Evolutionary conservation across 2,888 invertebrate genomes (phyloP).

Genomic region (Lobophora halterata): DNA sequence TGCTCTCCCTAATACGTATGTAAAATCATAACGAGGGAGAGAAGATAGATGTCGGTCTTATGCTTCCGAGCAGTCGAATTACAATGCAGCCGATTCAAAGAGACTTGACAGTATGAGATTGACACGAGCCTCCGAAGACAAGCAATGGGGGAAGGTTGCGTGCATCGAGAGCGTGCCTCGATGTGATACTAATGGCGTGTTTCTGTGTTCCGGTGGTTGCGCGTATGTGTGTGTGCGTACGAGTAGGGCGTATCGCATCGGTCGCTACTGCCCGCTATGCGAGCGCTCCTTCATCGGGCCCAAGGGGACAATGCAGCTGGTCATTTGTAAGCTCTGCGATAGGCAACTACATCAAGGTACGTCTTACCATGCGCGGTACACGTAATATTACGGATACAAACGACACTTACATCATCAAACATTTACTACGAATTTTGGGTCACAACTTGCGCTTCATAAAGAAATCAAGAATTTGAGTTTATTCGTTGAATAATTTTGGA

Average conservation of each 20-base stretch:
- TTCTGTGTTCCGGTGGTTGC: slow-evolving; percentile 79
- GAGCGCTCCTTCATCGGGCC: slow-evolving; percentile 85
- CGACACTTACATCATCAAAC: slow-evolving; percentile 16
- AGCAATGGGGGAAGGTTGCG: slow-evolving; percentile 51
- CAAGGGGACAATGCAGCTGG: slow-evolving; percentile 84
- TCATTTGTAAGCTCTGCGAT: slow-evolving; percentile 81
- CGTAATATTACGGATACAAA: slow-evolving; percentile 23
- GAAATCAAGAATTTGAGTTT: too few species aligned
- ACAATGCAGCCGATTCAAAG: too few species aligned
- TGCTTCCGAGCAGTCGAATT: too few species aligned
- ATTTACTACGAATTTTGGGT: slow-evolving; percentile 3
- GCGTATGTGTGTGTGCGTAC: slow-evolving; percentile 73
- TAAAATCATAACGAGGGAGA: too few species aligned
- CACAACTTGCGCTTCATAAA: not conserved
- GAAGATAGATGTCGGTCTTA: too few species aligned
- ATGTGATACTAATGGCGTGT: slow-evolving; percentile 76
- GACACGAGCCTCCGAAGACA: slow-evolving; percentile 41
- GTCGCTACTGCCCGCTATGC: slow-evolving; percentile 87
- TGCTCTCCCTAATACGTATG: too few species aligned
- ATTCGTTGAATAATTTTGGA: too few species aligned
- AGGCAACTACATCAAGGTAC: slow-evolving; percentile 81
- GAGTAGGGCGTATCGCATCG: slow-evolving; percentile 85
- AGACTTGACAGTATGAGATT: too few species aligned
- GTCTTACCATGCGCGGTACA: slow-evolving; percentile 47
- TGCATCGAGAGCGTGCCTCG: slow-evolving; percentile 41